phyloP scores from a whole-genome alignment of 2,113 vertebrate species.

The Caranx melampygus region DNA sequence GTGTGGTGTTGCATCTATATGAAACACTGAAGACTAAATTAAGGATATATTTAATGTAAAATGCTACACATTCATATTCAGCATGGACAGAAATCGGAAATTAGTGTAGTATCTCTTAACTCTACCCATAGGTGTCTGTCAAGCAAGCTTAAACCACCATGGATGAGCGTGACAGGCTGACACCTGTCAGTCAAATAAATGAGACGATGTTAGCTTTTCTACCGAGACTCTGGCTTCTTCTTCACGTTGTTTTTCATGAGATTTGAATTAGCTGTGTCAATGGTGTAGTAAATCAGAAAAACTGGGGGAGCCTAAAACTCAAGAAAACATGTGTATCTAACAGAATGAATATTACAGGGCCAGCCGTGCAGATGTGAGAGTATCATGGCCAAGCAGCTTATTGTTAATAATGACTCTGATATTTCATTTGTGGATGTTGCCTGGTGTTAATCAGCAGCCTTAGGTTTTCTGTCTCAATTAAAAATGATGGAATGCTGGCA shows the following conservation, averaged over 20 bases:
- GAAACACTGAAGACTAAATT: background rate
- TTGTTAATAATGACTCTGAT: slow-evolving; percentile 25
- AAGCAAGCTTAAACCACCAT: background rate
- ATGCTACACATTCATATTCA: background rate
- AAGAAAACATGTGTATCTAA: slow-evolving; percentile 22
- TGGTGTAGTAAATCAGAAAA: slow-evolving; percentile 23
- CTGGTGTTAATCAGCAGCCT: slow-evolving; percentile 27
- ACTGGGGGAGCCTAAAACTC: background rate
- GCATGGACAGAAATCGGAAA: background rate
- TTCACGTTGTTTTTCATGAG: background rate
- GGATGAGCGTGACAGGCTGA: background rate
- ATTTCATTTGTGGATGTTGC: slow-evolving; percentile 18
- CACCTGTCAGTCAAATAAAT: slow-evolving; percentile 33
- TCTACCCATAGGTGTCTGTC: background rate
- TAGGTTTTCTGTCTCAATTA: slow-evolving; percentile 4
- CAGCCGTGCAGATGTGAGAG: slow-evolving; percentile 22
- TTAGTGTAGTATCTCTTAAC: background rate
- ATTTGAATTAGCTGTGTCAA: background rate
- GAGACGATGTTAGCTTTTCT: background rate
- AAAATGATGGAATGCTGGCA: background rate
- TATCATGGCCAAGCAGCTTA: slow-evolving; percentile 20
- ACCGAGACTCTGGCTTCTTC: background rate
- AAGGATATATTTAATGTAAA: too few relatives aligned
- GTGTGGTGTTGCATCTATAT: background rate
- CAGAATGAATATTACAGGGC: background rate